Evolutionary conservation across 92 coral and sea anemone genomes (phyloP), one percentile per base, ranked within the genome.

Genomic region (Micromussa lordhowensis): DNA sequence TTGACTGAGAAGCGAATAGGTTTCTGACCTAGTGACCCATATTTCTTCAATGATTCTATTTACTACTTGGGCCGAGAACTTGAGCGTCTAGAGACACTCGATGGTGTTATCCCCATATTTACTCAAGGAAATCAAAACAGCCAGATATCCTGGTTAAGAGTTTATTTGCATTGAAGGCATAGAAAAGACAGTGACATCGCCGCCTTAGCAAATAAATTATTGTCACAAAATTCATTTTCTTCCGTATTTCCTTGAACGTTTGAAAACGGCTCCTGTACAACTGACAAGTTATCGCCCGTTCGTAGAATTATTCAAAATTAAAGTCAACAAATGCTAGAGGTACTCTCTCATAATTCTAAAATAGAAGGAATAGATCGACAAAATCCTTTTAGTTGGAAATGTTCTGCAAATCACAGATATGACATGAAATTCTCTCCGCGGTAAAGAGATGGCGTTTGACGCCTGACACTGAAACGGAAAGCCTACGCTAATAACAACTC

Each of bases 11-110:
- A 75, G 79, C 68, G 59, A 79, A 75, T 85, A 53, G 74, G 86
- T 63, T 75, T 83, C 79, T 92, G 93, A 87, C 96, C 95, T 87
- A 36, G 61, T 91, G 94, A 93, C 94, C 95, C 95, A 93, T 68
- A 48, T 49, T 79, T 63, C 40, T 49, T 59, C 30, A 55, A 61
- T 79, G 77, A 80, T 82, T 84, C 68, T 72, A 75, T 89, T 91
- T 88, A 79, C 90, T 44, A 77, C 69, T 69, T 68, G 68, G 51
- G 75, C 29, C 74, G 35, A 57, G 78, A 35, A 73, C 83, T 88
- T 91, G 84, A 59, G 80, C 81, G 74, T 80, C 35, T 64, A 53
- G 58, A 26, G 63, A 51, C 24, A 1, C 31, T 61, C 53, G 64
- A 86, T 53, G 71, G 34, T 66, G 57, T 87, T 87, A 87, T 87